phyloP scores from a whole-genome alignment of 2,888 invertebrate genomes.

The Mythimna loreyi region DNA sequence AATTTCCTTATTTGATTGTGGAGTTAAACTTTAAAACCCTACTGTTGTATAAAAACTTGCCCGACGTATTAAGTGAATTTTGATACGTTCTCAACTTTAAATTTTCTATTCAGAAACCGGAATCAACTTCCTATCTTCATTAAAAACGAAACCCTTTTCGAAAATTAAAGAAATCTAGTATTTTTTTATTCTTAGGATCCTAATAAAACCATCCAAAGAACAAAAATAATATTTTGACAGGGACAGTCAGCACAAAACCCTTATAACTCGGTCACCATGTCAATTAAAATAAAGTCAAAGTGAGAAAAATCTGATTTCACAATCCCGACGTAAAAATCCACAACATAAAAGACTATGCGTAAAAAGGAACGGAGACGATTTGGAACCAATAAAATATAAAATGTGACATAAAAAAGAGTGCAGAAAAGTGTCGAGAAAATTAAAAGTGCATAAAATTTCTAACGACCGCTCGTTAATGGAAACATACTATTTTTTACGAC shows the following conservation, averaged over 20 bases:
- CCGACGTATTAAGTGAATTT: background rate
- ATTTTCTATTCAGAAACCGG: background rate
- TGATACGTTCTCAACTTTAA: background rate
- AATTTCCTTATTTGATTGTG: too few relatives aligned
- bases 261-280: too few relatives aligned
- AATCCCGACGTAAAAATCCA: background rate
- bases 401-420: constrained; percentile 22
- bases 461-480: constrained; percentile 45
- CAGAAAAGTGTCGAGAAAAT: constrained; percentile 26
- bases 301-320: background rate
- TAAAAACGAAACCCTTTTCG: background rate
- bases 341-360: constrained; percentile 4
- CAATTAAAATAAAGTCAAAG: background rate
- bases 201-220: background rate
- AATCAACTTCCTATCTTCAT: background rate
- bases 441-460: constrained; percentile 51
- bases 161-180: too few relatives aligned
- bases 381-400: constrained; percentile 34
- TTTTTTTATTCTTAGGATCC: too few relatives aligned
- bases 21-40: too few relatives aligned
- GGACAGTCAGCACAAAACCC: background rate
- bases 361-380: constrained; percentile 22
- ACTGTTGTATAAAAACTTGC: too few relatives aligned
- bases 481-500: constrained; percentile 46
- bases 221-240: background rate